phyloP scores from a whole-genome alignment of 2,113 vertebrate species.

The Chaenocephalus aceratus region DNA sequence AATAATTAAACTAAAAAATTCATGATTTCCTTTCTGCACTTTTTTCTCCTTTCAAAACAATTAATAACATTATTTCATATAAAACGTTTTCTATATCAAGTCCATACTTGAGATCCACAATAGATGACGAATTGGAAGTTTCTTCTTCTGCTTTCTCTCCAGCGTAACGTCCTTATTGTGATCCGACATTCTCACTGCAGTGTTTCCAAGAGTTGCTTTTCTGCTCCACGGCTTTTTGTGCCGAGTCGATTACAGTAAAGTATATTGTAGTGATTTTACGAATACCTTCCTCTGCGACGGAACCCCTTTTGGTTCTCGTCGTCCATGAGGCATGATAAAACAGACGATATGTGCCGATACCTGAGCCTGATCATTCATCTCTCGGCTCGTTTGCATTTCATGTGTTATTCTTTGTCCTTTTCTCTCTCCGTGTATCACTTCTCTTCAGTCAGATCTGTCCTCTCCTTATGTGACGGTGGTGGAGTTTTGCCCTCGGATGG shows the following conservation, averaged over 20 bases:
- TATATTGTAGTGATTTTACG: not conserved
- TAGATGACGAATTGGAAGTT: conserved; percentile 2
- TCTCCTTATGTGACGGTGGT: conserved; percentile 80
- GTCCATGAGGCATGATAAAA: conserved; percentile 12
- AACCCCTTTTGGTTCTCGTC: not conserved
- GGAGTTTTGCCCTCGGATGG: conserved; percentile 82
- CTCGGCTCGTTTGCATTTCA: conserved; percentile 31
- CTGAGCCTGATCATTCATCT: conserved; percentile 33
- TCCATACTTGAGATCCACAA: conserved; percentile 49
- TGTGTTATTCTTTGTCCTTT: conserved; percentile 1
- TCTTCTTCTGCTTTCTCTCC: not conserved
- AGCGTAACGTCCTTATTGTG: not conserved
- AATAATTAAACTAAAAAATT: conserved; percentile 18
- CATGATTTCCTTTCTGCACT: conserved; percentile 2
- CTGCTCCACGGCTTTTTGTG: not conserved
- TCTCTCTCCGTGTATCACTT: not conserved
- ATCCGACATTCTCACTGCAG: not conserved
- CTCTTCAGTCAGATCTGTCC: not conserved
- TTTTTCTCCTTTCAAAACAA: conserved; percentile 41
- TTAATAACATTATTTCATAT: conserved; percentile 67
- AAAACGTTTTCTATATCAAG: conserved; percentile 55
- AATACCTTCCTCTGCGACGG: not conserved
- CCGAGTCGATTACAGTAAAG: not conserved
- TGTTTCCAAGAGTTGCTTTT: not conserved
- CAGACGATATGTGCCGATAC: conserved; percentile 35